A percentile compares a stretch with the other conserved stretches of the same genome.
These are phyloP conservation scores for Pterocles burchelli DNA, from an alignment of 2,113 vertebrate genomes.

Conservation along the genomic window DNA sequence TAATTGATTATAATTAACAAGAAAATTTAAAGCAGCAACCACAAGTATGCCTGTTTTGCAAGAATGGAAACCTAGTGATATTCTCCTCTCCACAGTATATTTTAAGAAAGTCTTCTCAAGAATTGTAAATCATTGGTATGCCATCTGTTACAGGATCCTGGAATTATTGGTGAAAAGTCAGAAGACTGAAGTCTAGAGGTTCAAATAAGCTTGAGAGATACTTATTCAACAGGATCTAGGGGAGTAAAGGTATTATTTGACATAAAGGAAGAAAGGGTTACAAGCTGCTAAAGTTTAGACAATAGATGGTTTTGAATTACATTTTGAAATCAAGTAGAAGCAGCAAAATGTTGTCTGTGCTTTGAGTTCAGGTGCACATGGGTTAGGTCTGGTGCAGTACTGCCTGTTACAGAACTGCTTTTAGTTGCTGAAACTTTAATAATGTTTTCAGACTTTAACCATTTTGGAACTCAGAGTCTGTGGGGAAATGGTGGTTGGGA, in stretches of 20 bases:
- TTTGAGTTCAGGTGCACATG: background rate
- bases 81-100: background rate
- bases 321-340: background rate
- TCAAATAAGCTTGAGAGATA: conserved; percentile 6
- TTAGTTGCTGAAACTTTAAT: background rate
- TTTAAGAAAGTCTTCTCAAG: background rate
- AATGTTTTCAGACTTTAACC: background rate
- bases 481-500: background rate
- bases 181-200: background rate
- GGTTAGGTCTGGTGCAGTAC: background rate
- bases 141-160: background rate
- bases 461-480: background rate
- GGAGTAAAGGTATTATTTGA: background rate
- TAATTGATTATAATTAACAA: background rate
- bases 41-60: background rate
- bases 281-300: background rate
- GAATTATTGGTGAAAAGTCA: conserved; percentile 19
- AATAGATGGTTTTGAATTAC: background rate
- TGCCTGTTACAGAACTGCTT: background rate
- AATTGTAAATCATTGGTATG: background rate
- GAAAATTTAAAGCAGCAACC: background rate
- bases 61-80: background rate
- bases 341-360: background rate
- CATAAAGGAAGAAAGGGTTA: background rate
- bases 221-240: background rate